phyloP scores from a whole-genome alignment of 2,113 vertebrate species.

The Bolborhynchus lineola region DNA sequence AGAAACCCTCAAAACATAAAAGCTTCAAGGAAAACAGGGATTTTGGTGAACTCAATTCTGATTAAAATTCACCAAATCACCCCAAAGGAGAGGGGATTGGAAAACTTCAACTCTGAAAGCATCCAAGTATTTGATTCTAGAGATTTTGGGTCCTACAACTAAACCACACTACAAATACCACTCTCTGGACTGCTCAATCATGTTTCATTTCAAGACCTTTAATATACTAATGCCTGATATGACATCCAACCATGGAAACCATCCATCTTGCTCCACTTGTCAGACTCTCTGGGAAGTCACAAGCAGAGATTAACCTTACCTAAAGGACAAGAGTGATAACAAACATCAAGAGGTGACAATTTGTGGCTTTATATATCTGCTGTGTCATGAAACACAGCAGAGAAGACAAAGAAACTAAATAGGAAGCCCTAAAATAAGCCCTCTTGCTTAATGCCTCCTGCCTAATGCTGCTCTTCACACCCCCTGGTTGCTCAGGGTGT shows the following conservation, averaged over 20 bases:
- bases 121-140: background rate
- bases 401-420: background rate
- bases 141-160: background rate
- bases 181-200: accelerated
- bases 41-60: background rate
- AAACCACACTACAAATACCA: background rate
- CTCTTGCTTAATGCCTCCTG: no score
- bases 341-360: background rate
- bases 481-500: background rate
- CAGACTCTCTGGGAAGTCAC: background rate
- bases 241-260: background rate
- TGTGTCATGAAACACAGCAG: background rate
- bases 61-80: background rate
- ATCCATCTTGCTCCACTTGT: background rate
- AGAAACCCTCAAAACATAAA: background rate
- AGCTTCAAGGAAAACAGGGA: background rate
- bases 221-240: accelerated
- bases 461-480: background rate
- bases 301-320: background rate
- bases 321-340: background rate
- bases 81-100: background rate
- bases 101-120: background rate
- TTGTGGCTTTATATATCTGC: background rate
- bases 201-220: background rate
- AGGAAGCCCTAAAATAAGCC: background rate